phyloP scores from a whole-genome alignment of 2,888 invertebrate genomes.

The Tachystola acroxantha region DNA sequence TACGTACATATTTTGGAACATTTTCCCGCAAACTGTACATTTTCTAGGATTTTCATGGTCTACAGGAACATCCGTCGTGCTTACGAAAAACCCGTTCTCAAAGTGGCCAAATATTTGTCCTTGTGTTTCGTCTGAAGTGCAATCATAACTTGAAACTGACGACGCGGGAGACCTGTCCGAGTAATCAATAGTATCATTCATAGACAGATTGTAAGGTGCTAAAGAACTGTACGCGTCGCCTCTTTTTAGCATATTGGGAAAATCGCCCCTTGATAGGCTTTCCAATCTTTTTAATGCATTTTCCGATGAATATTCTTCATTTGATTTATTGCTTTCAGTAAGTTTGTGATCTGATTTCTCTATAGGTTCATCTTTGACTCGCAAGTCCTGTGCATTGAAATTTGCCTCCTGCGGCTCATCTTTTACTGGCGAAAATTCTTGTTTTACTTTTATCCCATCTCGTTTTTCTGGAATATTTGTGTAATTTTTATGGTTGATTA shows the following conservation, averaged over 20 bases:
- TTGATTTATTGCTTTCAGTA: constrained; percentile 21
- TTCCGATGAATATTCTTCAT: constrained; percentile 66
- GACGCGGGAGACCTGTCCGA: constrained; percentile 78
- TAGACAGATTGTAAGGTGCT: constrained; percentile 54
- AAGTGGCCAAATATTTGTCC: constrained; percentile 84
- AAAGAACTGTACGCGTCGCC: constrained; percentile 37
- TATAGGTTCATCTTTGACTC: constrained; percentile 55
- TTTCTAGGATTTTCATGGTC: constrained; percentile 94
- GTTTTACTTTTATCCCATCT: constrained; percentile 47
- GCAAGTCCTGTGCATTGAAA: constrained; percentile 46
- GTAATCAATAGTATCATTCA: constrained; percentile 57
- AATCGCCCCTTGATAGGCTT: constrained; percentile 87
- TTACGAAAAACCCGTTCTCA: constrained; percentile 85
- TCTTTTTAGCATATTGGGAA: constrained; percentile 69
- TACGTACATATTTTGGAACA: constrained; percentile 95
- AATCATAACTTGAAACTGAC: constrained; percentile 79
- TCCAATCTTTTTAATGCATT: constrained; percentile 88
- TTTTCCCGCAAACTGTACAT: constrained; percentile 94
- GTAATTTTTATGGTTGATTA: constrained; percentile 19
- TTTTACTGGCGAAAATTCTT: constrained; percentile 38
- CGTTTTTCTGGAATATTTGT: constrained; percentile 19
- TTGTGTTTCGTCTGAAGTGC: constrained; percentile 78
- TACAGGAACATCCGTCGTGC: constrained; percentile 89
- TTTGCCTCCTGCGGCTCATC: constrained; percentile 46
- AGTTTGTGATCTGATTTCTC: constrained; percentile 56